Conservation (phyloP, 2,113 vertebrate genomes). For the Prionailurus bengalensis region DNA sequence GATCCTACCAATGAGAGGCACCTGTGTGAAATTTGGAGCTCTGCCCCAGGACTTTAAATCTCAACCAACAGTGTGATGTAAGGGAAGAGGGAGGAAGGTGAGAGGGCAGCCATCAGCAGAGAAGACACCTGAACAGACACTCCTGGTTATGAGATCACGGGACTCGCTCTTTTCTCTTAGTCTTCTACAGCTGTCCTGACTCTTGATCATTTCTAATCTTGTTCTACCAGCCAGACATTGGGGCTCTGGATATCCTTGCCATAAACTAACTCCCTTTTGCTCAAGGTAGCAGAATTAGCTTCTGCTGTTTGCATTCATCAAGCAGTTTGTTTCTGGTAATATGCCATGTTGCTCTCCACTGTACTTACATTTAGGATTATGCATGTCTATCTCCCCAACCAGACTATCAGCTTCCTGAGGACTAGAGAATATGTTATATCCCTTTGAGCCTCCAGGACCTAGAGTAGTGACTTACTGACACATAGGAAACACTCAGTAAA, state of each 20-base stretch:
- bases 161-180: not conserved
- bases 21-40: not conserved
- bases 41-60: not conserved
- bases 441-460: not conserved
- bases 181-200: not conserved
- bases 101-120: not conserved
- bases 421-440: not conserved
- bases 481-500: slow-evolving; percentile 5
- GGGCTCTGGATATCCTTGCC: not conserved
- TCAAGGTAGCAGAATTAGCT: not conserved
- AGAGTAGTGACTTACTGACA: slow-evolving; percentile 5
- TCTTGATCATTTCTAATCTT: not conserved
- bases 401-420: not conserved
- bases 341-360: not conserved
- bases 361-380: not conserved
- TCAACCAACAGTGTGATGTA: not conserved
- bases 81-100: not conserved
- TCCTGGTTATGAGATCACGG: not conserved
- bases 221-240: not conserved
- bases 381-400: not conserved
- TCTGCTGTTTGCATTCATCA: not conserved
- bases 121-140: not conserved
- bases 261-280: slow-evolving; percentile 6
- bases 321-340: not conserved
- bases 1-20: not conserved